A percentile compares a stretch with the other conserved stretches of the same genome.
These are phyloP conservation scores for Cyprinodon diabolis DNA, from an alignment of 2,797 vertebrate species.

Conservation along the genomic window DNA sequence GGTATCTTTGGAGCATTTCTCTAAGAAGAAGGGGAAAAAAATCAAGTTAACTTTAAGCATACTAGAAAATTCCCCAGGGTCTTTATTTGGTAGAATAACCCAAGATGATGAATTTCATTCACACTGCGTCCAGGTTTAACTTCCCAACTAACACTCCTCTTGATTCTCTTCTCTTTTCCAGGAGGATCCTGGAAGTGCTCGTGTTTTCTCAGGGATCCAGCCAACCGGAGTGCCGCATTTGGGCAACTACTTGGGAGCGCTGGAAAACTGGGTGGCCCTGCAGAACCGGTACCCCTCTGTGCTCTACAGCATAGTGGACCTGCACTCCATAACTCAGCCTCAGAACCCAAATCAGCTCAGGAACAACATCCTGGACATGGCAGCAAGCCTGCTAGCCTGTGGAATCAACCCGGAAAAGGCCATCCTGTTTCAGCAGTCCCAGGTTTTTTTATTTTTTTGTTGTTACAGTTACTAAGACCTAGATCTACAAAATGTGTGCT, in stretches of 20 bases:
- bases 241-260: constrained; percentile 93
- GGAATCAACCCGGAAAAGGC: constrained; percentile 88
- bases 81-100: neutral
- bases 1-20: neutral
- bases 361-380: constrained; percentile 89
- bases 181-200: constrained; percentile 42
- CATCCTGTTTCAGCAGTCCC: constrained; percentile 92
- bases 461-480: too few species aligned
- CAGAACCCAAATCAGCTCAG: constrained; percentile 84
- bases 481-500: too few species aligned
- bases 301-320: constrained; percentile 93
- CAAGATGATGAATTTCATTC: neutral
- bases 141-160: neutral
- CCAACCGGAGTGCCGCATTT: constrained; percentile 93
- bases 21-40: neutral
- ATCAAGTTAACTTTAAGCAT: neutral
- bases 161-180: constrained; percentile 9
- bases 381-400: constrained; percentile 90
- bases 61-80: neutral
- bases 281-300: constrained; percentile 83
- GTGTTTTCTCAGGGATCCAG: constrained; percentile 95
- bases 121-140: neutral
- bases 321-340: constrained; percentile 93
- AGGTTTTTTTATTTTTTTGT: constrained; percentile 72
- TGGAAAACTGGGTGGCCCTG: constrained; percentile 91